A percentile compares a stretch with the other conserved stretches of the same genome.
phyloP scores from a whole-genome alignment of 2,113 vertebrate species.

The Oostethus manadensis region DNA sequence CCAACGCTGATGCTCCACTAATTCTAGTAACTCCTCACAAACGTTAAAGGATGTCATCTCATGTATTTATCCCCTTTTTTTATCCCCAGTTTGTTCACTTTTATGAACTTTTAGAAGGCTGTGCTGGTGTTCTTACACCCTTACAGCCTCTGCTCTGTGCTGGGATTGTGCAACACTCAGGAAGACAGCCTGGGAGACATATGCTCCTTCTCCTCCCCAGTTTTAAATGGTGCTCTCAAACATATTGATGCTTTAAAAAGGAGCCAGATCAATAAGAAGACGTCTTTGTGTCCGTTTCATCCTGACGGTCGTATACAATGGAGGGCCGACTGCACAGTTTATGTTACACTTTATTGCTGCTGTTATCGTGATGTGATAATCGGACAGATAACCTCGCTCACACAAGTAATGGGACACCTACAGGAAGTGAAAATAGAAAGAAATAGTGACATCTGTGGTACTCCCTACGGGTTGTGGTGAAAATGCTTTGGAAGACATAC shows the following conservation, averaged over 20 bases:
- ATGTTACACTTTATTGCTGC: neutral
- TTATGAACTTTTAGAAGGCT: conserved; percentile 9
- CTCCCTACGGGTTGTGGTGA: neutral
- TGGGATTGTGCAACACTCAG: conserved; percentile 32
- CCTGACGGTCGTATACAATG: conserved; percentile 21
- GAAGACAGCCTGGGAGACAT: conserved; percentile 49
- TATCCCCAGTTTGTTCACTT: conserved; percentile 11
- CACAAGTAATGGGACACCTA: neutral
- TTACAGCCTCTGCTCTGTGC: conserved; percentile 8
- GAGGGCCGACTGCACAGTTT: neutral
- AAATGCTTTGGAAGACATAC: too few relatives aligned
- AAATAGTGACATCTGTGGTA: neutral
- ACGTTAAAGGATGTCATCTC: neutral
- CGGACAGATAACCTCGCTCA: neutral
- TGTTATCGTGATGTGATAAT: neutral
- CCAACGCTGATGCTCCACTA: neutral
- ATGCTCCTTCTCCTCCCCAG: conserved; percentile 40
- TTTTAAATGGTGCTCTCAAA: conserved; percentile 70
- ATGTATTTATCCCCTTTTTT: neutral
- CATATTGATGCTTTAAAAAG: conserved; percentile 73
- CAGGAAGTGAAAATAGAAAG: neutral
- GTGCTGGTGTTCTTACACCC: conserved; percentile 14
- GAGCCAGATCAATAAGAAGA: conserved; percentile 63
- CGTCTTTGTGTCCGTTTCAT: conserved; percentile 47
- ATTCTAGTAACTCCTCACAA: neutral